These are phyloP conservation scores for Brachyptera risi DNA, from an alignment of 2,888 invertebrate genomes.

Conservation along the genomic window DNA sequence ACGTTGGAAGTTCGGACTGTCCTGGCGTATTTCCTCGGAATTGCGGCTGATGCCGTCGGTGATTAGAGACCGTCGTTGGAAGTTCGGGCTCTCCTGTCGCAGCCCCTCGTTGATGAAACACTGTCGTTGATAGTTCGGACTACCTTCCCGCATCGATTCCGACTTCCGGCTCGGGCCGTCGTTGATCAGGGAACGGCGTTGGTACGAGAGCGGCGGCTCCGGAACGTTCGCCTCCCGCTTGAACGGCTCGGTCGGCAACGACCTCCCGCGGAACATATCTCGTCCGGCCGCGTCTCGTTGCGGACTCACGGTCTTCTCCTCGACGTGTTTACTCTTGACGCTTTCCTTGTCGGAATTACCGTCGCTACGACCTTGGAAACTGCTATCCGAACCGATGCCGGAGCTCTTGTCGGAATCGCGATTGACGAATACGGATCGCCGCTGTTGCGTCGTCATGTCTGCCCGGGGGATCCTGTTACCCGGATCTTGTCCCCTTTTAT, in stretches of 20 bases:
- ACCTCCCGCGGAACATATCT: no score
- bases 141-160: neutral
- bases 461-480: neutral
- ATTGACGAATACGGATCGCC: neutral
- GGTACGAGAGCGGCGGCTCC: no score
- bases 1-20: neutral
- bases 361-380: no score
- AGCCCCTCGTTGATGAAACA: neutral
- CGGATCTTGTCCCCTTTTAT: no score
- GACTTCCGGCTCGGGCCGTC: no score
- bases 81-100: neutral
- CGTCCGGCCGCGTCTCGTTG: no score
- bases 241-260: no score
- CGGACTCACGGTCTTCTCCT: no score
- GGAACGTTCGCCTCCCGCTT: no score
- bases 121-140: neutral
- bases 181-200: no score
- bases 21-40: neutral
- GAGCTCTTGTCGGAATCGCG: neutral
- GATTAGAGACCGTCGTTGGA: neutral
- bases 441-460: neutral
- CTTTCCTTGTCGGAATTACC: no score
- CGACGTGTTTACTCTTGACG: no score
- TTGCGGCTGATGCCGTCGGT: neutral
- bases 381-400: constrained; percentile 12